These are phyloP conservation scores for Cheilinus undulatus DNA, from an alignment of 2,113 vertebrate species.

Conservation along the genomic window DNA sequence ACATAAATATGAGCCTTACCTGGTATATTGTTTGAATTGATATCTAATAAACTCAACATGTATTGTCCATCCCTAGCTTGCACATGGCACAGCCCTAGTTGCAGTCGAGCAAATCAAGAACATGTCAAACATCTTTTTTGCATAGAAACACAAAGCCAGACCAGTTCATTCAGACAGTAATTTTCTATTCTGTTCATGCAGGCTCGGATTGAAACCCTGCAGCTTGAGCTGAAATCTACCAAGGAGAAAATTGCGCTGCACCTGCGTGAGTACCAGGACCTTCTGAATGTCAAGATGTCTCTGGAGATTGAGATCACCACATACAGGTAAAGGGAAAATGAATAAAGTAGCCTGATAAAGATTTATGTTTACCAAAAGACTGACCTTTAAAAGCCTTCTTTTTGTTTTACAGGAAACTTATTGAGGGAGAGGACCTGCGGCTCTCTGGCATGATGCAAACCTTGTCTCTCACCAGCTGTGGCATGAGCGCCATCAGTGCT, in stretches of 20 bases:
- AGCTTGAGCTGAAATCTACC: slow-evolving; percentile 77
- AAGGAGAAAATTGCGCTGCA: slow-evolving; percentile 82
- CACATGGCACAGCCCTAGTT: slow-evolving; percentile 20
- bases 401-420: slow-evolving; percentile 77
- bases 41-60: too few relatives aligned
- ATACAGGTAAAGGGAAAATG: slow-evolving; percentile 74
- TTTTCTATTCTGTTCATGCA: slow-evolving; percentile 20
- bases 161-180: background rate
- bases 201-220: slow-evolving; percentile 73
- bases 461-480: slow-evolving; percentile 69
- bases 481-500: slow-evolving; percentile 47
- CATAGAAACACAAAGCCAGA: slow-evolving; percentile 6
- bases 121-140: slow-evolving; percentile 10
- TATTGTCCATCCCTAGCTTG: too few relatives aligned
- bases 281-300: slow-evolving; percentile 85
- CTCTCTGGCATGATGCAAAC: slow-evolving; percentile 77
- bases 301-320: slow-evolving; percentile 86
- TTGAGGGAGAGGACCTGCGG: slow-evolving; percentile 84
- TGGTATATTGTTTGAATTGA: too few relatives aligned
- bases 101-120: slow-evolving; percentile 17
- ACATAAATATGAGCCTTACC: too few relatives aligned
- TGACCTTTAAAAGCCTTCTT: background rate
- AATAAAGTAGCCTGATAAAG: background rate
- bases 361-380: background rate
- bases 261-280: slow-evolving; percentile 84